A percentile compares a stretch with the other conserved stretches of the same genome.
phyloP scores from a whole-genome alignment of 2,888 invertebrate species.

The Hymenopus coronatus region DNA sequence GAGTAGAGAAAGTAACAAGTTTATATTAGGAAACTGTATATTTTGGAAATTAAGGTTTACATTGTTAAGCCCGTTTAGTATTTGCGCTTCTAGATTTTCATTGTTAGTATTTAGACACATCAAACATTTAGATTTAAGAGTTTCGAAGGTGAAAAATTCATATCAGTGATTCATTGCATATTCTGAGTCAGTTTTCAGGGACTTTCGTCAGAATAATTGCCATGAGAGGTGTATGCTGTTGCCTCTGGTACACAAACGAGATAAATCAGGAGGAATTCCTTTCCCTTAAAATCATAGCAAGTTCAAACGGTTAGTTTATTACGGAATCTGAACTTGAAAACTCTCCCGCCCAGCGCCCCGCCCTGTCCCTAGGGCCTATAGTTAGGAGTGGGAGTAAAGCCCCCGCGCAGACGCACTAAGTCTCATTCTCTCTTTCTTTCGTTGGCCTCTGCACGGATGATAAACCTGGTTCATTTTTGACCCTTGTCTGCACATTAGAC shows the following conservation, averaged over 20 bases:
- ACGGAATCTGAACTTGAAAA: not conserved
- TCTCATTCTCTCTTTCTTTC: not conserved
- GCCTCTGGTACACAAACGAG: not conserved
- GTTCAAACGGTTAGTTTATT: not conserved
- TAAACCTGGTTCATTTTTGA: not conserved
- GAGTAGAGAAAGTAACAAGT: no score
- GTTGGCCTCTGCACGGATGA: not conserved
- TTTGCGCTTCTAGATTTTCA: no score
- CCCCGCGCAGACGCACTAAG: not conserved
- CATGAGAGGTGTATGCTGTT: no score
- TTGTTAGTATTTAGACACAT: no score
- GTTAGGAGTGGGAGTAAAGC: not conserved
- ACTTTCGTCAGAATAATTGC: no score
- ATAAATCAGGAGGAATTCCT: not conserved
- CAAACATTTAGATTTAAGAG: no score
- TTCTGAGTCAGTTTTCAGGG: no score
- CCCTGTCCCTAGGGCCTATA: not conserved
- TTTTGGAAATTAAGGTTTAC: no score
- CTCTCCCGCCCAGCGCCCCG: not conserved
- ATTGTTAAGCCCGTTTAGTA: no score
- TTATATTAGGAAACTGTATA: no score
- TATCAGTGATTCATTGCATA: no score
- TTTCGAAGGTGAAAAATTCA: no score
- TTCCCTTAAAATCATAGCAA: not conserved
- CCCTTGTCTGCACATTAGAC: not conserved